Evolutionary conservation across 1,140 invertebrate genomes (phyloP), one percentile per base, ranked within the genome.

Genomic region (Matsumurasca onukii): DNA sequence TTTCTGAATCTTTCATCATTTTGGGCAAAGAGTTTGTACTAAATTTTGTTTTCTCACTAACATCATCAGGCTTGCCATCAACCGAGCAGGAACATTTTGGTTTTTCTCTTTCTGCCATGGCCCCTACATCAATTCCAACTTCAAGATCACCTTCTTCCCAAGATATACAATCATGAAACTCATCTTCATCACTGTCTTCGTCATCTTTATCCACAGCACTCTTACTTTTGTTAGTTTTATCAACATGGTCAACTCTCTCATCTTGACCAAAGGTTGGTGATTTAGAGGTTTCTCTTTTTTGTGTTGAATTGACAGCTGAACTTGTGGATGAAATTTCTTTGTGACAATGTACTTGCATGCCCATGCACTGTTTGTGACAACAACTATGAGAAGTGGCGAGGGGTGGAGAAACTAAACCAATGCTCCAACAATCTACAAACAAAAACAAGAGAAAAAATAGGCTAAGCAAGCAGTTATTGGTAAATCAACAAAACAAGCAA

Each of bases 11-110:
- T 61, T 72, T 72, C 20, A 68, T 29, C 29, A 51, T 67, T 62
- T 70, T 72, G n/a, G 69, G 71, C 17, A 70, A 55, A 20, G 71
- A 72, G n/a, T 57, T 66, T 25, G 70, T 71, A 17, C 45, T 64
- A n/a, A n/a, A n/a, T n/a, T n/a, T n/a, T n/a, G n/a, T n/a, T 48
- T 69, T 63, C 24, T 13, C n/a, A 24, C 17, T 52, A 12, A 52
- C 61, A 29, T 27, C n/a, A 13, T 39, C 39, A 3, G 20, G 17
- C 24, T 20, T 59, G 17, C 22, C 5, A 24, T 45, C 62, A 13
- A 34, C 25, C 13, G 55, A 2, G 55, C 55, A 59, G n/a, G 55
- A 5, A 25, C 49, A 57, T 57, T 67, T 65, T 1, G 20, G 31
- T 45, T 5, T 12, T 3, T 24, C 22, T 9, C 2, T 2, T 24